Base-by-base conservation (phyloP, 2,888 invertebrate genomes). In the Eupsilia transversa region DNA sequence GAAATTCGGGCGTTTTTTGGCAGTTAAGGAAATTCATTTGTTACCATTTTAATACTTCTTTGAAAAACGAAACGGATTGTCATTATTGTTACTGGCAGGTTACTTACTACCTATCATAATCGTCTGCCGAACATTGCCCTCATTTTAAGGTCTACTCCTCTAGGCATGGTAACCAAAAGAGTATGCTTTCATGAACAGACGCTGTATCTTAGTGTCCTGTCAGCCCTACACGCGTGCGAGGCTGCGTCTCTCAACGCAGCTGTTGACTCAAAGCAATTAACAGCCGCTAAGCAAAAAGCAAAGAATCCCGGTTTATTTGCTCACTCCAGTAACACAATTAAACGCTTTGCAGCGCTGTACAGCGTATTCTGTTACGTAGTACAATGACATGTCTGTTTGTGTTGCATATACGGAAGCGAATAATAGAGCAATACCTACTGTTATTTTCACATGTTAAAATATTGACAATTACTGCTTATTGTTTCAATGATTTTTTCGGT, bases 241-340 rank as follows among this genome's bases (percentile, higher is more conserved):
- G 60, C 52, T 46, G 63, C 67, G 69, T 68, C 56, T 74, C 60
- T 61, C 61, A 68, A 56, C 81, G 72, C 77, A 88, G 77, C 78
- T 81, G 79, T 79, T 83, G 75, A 75, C 74, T 77, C 71, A 68
- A 49, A 82, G 72, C 82, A 77, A 86, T 77, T 77, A 86, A 81
- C 77, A 77, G 63, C 59, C 38, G 69, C 70, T 38, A 72, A 77
- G 67, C 66, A 68, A 75, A 83, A 75, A 81, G 72, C 73, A 71
- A 85, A 81, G 83, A 82, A 79, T 72, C 66, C 59, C 27, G 54
- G 43, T 74, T 79, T 59, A 79, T 76, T 74, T 69, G 60, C 59
- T 74, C 70, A 57, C 57, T 41, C 43, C 52, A 67, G 67, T 74
- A 70, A 77, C 68, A 72, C 59, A 65, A 79, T 84, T 70, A 76